Percentiles rank a stretch among this genome's conserved stretches.
Conservation (phyloP, 2,797 vertebrate genomes). For the Micrastur ruficollis region DNA sequence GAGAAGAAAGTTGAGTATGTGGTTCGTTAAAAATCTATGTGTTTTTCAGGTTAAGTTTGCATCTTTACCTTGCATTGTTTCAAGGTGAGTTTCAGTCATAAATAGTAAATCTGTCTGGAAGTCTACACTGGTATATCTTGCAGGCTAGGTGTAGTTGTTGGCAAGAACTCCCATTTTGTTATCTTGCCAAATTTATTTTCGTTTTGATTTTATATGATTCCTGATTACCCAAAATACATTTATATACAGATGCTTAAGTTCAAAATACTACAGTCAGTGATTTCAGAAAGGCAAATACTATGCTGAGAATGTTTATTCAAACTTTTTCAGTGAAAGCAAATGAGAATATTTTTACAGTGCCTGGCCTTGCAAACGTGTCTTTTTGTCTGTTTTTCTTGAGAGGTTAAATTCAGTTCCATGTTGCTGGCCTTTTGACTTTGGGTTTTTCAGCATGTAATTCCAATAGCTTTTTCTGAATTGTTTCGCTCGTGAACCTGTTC, state of each 20-base stretch:
- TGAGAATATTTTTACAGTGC: background rate
- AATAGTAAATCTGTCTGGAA: background rate
- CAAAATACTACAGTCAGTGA: background rate
- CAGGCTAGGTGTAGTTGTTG: background rate
- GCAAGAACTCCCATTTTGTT: background rate
- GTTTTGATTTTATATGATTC: background rate
- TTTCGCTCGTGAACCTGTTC: background rate
- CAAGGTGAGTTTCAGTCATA: background rate
- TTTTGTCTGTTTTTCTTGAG: background rate
- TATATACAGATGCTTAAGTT: background rate
- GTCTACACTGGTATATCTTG: background rate
- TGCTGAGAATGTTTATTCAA: background rate
- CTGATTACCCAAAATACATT: background rate
- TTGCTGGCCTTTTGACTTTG: background rate
- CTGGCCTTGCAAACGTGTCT: background rate
- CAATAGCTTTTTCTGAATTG: background rate
- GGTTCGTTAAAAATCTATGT: background rate
- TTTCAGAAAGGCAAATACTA: background rate
- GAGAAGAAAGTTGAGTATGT: background rate
- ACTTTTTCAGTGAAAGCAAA: background rate
- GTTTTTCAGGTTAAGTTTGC: background rate
- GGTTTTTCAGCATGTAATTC: background rate
- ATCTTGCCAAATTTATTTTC: background rate
- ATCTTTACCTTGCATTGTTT: background rate
- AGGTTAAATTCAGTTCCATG: background rate